Evolutionary conservation across 2,797 vertebrate genomes (phyloP), one percentile per base, ranked within the genome.

Genomic region (Austrolebias charrua): DNA sequence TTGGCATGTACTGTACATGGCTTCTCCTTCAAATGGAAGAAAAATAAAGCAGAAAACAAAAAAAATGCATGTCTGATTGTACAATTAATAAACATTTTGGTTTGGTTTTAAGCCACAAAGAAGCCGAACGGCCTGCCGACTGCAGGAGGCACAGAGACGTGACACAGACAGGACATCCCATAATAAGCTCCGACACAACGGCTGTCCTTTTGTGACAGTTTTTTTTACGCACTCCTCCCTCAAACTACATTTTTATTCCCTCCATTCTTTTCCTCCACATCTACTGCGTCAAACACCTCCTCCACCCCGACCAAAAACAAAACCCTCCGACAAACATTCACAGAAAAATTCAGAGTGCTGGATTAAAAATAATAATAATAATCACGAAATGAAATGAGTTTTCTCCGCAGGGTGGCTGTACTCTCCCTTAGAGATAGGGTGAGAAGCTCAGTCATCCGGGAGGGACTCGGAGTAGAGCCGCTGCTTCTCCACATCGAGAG

Each of bases 281-380:
- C 24, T 31, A 20, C 19, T 7, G 8, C 51, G 46, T 67, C 45
- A 3, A 29, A 61, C 42, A 63, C 69, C 59, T 62, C 5, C 66
- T 46, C 48, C 43, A 45, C 52, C 68, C 55, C 19, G 63, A 58
- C 73, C n/a, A 35, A 55, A 48, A 55, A 83, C 13, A 61, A 66
- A n/a, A 64, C 69, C 55, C 55, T 78, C 51, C 68, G 29, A 90
- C 92, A 90, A 91, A 90, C 93, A 90, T 94, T 95, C 94, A 94
- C 93, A 90, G 11, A 40, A 12, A 40, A 40, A 40, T 35, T 2
- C 11, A 80, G 94, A 95, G 93, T 93, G 92, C 92, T 93, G 92
- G 90, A 92, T 94, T 24, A 24, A 33, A 45, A 92, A 94, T n/a
- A n/a, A n/a, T n/a, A n/a, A n/a, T n/a, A n/a, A n/a, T n/a, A n/a